Percentiles rank a stretch among this genome's conserved stretches.
phyloP scores from a whole-genome alignment of 2,113 vertebrate species.

The Thunnus maccoyii region DNA sequence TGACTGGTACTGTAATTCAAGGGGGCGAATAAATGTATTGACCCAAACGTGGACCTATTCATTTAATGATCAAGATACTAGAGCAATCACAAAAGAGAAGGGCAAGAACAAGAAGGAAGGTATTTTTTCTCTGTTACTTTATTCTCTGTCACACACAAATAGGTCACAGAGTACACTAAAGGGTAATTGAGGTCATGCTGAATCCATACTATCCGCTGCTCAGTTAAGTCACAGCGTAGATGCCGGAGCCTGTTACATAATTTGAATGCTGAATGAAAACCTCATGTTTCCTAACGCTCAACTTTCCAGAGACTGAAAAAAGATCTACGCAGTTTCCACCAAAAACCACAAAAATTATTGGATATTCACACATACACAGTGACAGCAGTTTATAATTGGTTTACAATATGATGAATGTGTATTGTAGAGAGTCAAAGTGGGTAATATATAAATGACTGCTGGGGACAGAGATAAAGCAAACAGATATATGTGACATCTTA shows the following conservation, averaged over 20 bases:
- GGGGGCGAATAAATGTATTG: background rate
- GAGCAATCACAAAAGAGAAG: background rate
- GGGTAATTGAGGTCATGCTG: conserved; percentile 47
- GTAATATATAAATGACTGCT: conserved; percentile 36
- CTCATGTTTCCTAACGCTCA: background rate
- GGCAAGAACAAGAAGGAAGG: background rate
- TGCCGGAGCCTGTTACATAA: conserved; percentile 25
- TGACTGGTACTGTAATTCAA: too few species aligned
- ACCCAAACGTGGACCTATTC: background rate
- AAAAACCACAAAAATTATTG: background rate
- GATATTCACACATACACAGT: background rate
- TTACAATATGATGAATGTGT: conserved; percentile 56
- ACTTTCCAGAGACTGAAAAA: background rate
- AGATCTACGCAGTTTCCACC: background rate
- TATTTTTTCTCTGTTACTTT: too few species aligned
- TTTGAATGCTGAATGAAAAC: background rate
- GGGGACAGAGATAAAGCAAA: conserved; percentile 50
- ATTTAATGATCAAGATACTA: background rate
- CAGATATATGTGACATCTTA: conserved; percentile 29
- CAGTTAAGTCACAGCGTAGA: conserved; percentile 22
- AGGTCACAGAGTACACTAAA: conserved; percentile 14
- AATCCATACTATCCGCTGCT: conserved; percentile 30
- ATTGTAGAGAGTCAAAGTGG: background rate
- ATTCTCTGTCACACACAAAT: background rate
- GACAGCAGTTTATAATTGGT: conserved; percentile 50